phyloP scores from a whole-genome alignment of 2,888 invertebrate species.

The Schizotus pectinicornis region DNA sequence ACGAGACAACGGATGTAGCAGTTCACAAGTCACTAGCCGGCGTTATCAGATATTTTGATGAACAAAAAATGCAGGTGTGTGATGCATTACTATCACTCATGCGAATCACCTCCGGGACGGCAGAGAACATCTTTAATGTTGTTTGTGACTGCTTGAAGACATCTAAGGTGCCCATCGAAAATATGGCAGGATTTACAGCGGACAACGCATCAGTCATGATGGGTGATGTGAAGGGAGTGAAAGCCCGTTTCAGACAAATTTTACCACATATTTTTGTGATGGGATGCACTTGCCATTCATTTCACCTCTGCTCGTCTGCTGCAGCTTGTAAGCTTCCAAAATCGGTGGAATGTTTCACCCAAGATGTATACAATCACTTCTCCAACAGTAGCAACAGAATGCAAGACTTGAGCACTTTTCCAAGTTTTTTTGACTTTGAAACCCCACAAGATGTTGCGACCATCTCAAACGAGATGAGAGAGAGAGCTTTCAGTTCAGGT shows the following conservation, averaged over 20 bases:
- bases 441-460: conserved; percentile 30
- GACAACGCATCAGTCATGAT: conserved; percentile 34
- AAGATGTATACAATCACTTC: conserved; percentile 41
- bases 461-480: conserved; percentile 45
- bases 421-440: no score
- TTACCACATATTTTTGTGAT: conserved; percentile 40
- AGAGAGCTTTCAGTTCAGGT: conserved; percentile 42
- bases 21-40: conserved; percentile 31
- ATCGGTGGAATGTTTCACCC: conserved; percentile 36
- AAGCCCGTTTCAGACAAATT: no score
- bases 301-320: conserved; percentile 40
- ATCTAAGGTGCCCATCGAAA: conserved; percentile 12
- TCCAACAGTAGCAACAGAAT: conserved; percentile 42
- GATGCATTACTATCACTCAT: not conserved
- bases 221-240: conserved; percentile 36
- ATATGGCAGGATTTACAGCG: conserved; percentile 24
- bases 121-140: conserved; percentile 10
- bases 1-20: conserved; percentile 38
- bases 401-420: conserved; percentile 39
- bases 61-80: not conserved
- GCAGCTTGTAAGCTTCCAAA: conserved; percentile 40
- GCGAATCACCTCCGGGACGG: conserved; percentile 2
- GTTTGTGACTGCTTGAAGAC: conserved; percentile 15
- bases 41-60: conserved; percentile 19
- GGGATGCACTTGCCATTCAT: conserved; percentile 44